Evolutionary conservation across 1,140 invertebrate species (phyloP).

Genomic region (Aphidius gifuensis): DNA sequence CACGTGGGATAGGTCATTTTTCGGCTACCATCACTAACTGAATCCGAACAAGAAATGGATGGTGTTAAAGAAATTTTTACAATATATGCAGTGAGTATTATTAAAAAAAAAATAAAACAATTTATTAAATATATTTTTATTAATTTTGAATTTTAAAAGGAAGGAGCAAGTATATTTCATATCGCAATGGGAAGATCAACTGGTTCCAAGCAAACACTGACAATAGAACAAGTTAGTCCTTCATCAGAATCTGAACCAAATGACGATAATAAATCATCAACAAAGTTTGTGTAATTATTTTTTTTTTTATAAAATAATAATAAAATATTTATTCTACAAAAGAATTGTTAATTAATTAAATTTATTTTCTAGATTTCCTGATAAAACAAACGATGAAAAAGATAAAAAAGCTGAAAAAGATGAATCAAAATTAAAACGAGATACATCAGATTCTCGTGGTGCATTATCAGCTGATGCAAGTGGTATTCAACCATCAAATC

Average conservation of each 20-base stretch:
- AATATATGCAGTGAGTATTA: conserved; percentile 63
- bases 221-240: conserved; percentile 53
- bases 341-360: not conserved
- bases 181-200: conserved; percentile 56
- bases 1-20: conserved; percentile 65
- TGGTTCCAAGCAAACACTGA: conserved; percentile 51
- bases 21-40: conserved; percentile 68
- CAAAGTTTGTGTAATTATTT: conserved; percentile 58
- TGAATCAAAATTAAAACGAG: conserved; percentile 28
- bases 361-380: conserved; percentile 9
- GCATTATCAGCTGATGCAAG: conserved; percentile 30
- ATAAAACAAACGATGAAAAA: conserved; percentile 21
- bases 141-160: conserved; percentile 40
- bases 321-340: not conserved
- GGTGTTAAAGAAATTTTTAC: conserved; percentile 56
- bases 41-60: conserved; percentile 58
- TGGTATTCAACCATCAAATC: conserved; percentile 26
- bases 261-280: conserved; percentile 45
- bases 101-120: not conserved
- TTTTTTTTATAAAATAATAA: not conserved
- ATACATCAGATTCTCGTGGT: conserved; percentile 27
- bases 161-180: conserved; percentile 61
- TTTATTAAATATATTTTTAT: conserved; percentile 2
- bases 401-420: conserved; percentile 38
- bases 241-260: conserved; percentile 51